These are phyloP conservation scores for Heptranchias perlo DNA, from an alignment of 2,113 vertebrate species.

Conservation along the genomic window DNA sequence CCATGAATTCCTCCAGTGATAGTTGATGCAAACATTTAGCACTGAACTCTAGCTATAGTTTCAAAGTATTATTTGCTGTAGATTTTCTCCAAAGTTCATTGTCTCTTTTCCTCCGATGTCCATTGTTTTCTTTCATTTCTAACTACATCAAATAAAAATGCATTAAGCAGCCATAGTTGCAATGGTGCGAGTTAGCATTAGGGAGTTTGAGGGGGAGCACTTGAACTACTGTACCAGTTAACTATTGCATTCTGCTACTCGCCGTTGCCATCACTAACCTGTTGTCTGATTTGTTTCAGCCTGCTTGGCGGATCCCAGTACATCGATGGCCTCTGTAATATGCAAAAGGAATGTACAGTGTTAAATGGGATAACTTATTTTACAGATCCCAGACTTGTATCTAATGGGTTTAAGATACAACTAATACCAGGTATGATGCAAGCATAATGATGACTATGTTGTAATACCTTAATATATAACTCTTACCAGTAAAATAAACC, in stretches of 20 bases:
- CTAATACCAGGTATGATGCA: constrained; percentile 70
- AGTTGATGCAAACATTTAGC: background rate
- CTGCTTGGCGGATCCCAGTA: constrained; percentile 68
- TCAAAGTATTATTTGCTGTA: background rate
- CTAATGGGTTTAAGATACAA: constrained; percentile 86
- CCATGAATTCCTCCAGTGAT: background rate
- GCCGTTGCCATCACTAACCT: background rate
- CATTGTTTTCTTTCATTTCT: background rate
- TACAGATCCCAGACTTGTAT: constrained; percentile 77
- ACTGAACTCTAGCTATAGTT: background rate
- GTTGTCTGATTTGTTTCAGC: constrained; percentile 52
- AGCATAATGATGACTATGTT: background rate
- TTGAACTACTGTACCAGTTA: background rate
- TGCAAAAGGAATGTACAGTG: constrained; percentile 63
- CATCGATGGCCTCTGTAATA: constrained; percentile 65
- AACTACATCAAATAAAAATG: background rate
- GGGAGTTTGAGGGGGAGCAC: background rate
- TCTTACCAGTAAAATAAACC: background rate
- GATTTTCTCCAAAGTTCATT: background rate
- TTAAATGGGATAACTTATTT: constrained; percentile 60
- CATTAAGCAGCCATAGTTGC: background rate
- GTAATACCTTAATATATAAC: background rate
- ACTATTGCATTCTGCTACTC: background rate
- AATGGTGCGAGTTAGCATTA: background rate
- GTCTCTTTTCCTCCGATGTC: background rate